phyloP scores from a whole-genome alignment of 37 sponge, comb jelly and placozoan species.

The Theonella swinhoei region DNA sequence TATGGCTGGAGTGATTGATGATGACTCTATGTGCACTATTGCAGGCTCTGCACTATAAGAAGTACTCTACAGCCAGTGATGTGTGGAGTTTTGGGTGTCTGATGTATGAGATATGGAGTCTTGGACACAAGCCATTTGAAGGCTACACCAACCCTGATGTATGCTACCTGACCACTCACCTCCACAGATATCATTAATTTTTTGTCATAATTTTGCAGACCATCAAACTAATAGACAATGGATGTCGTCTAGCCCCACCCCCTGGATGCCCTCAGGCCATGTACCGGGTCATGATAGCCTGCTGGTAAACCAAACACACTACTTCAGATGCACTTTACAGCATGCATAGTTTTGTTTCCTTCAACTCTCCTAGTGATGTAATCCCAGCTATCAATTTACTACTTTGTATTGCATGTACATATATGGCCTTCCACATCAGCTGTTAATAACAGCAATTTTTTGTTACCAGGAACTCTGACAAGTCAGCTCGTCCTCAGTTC shows the following conservation, averaged over 20 bases:
- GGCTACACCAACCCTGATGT: conserved; percentile 37
- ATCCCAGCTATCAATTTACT: background rate
- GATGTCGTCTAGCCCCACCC: conserved; percentile 69
- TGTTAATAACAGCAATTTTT: background rate
- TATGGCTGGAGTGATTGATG: background rate
- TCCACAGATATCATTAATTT: too few relatives aligned
- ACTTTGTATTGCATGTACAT: background rate
- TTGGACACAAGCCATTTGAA: conserved; percentile 67
- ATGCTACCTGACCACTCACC: background rate
- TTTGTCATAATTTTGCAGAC: conserved; percentile 13
- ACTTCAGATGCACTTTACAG: background rate
- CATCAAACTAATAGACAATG: conserved; percentile 27
- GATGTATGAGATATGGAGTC: conserved; percentile 67
- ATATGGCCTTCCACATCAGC: too few relatives aligned
- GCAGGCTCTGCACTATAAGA: conserved; percentile 36
- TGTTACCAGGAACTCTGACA: conserved; percentile 52
- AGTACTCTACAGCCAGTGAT: conserved; percentile 58
- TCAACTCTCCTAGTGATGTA: too few relatives aligned
- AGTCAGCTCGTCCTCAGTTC: conserved; percentile 29
- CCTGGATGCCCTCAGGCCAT: conserved; percentile 71
- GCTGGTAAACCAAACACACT: conserved; percentile 49
- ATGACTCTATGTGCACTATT: background rate
- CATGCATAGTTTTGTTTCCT: background rate
- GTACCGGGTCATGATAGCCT: conserved; percentile 70
- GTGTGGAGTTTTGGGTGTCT: conserved; percentile 53